Evolutionary conservation across 2,113 vertebrate genomes (phyloP).

Genomic region (Equus quagga): DNA sequence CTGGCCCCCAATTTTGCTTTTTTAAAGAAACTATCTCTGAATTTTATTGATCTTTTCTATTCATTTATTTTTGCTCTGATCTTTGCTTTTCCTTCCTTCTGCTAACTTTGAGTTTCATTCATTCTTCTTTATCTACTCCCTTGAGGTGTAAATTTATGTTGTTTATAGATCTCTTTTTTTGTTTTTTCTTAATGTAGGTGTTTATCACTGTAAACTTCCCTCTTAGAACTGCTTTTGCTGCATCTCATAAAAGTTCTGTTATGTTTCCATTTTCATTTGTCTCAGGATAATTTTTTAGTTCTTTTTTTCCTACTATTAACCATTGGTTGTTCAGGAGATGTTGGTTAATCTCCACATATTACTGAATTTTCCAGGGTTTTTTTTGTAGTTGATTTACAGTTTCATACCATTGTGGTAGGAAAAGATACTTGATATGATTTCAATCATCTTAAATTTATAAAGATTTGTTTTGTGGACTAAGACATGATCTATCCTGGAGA

Average conservation of each 20-base stretch:
- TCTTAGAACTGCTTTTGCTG: not conserved
- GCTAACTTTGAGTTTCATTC: not conserved
- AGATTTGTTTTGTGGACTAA: not conserved
- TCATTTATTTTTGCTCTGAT: not conserved
- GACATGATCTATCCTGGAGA: not conserved
- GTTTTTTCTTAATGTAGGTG: not conserved
- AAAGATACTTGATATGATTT: not conserved
- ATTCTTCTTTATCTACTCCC: not conserved
- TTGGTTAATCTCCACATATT: not conserved
- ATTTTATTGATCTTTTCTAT: not conserved
- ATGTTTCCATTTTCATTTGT: not conserved
- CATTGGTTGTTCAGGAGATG: not conserved
- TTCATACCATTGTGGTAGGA: not conserved
- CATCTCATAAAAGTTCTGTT: not conserved
- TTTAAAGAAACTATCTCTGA: not conserved
- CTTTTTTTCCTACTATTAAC: not conserved
- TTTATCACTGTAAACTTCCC: not conserved
- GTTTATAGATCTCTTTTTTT: not conserved
- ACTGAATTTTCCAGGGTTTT: not conserved
- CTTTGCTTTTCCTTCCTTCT: not conserved
- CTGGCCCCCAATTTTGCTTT: not conserved
- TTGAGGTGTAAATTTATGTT: not conserved
- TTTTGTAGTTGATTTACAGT: not conserved
- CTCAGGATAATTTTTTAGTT: not conserved
- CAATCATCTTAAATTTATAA: not conserved